Base-by-base conservation (phyloP, 2,888 invertebrate genomes). In the Scrobipalpa costella region DNA sequence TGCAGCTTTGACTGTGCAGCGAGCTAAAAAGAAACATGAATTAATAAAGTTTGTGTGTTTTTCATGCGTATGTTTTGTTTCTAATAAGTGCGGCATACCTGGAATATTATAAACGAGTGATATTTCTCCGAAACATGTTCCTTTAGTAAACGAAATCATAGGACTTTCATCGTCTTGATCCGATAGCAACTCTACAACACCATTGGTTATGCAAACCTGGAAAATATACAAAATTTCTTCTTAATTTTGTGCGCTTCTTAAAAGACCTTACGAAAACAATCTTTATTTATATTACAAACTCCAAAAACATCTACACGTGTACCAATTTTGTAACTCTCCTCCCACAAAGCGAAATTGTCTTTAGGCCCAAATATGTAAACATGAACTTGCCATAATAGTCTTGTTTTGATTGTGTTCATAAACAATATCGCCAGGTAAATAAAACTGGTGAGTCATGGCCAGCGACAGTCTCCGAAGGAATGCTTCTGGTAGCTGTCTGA, bases 141-240 rank as follows among this genome's bases (percentile, higher is more conserved):
- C 92, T 67, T 90, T 87, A 21, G 83, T 80, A 69, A 92, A 90
- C 13, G 92, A 91, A 69, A 92, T 89, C 84, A 92, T 92, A 8
- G 92, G 91, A 66, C 90, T 92, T 75, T 90, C 88, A 66, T 92
- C 89, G 63, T 92, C 92, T 84, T 92, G 92, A 68, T 92, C 92
- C 0, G 92, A 92, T 49, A 92, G 75, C 52, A 92, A 76, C 72
- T 92, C 92, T 63, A 92, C 71, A 19, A 90, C 89, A 11, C 92
- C 92, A 71, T 77, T 88, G 13, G 89, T 88, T 34, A 93, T 77
- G 72, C 92, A 92, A 63, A 93, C 79, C 92, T 92, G 62, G 19
- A 66, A 63, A 44, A 59, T 9, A 21, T 21, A 17, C 11, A 44
- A 13, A 44, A 13, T 7, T 7, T 3, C 44, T 44, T n/a, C 3